These are phyloP conservation scores for Actinia tenebrosa DNA, from an alignment of 64 coral and sea anemone genomes.

Conservation along the genomic window DNA sequence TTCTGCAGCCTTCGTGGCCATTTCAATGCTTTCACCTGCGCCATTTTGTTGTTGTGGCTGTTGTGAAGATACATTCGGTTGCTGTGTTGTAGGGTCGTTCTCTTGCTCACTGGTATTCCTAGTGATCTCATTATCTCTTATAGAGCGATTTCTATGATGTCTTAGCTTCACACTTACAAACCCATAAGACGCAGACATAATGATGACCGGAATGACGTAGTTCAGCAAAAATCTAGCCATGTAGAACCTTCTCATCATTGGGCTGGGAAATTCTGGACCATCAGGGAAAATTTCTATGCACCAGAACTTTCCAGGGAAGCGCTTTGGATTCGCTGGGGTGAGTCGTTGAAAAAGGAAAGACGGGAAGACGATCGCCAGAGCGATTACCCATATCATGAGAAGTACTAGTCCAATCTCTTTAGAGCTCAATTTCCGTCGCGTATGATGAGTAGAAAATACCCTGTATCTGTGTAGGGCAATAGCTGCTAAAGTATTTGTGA, in stretches of 20 bases:
- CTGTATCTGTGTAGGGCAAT: slow-evolving; percentile 45
- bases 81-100: background rate
- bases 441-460: slow-evolving; percentile 10
- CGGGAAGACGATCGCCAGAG: slow-evolving; percentile 31
- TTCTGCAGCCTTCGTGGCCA: background rate
- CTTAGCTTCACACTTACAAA: slow-evolving; percentile 33
- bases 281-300: slow-evolving; percentile 6
- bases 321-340: background rate
- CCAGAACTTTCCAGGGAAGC: slow-evolving; percentile 33
- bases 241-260: slow-evolving; percentile 7
- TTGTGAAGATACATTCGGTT: background rate
- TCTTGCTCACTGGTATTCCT: slow-evolving; percentile 15
- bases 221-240: slow-evolving; percentile 39
- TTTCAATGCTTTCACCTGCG: background rate
- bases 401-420: slow-evolving; percentile 22
- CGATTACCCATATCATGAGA: slow-evolving; percentile 31
- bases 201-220: slow-evolving; percentile 35
- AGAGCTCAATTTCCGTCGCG: slow-evolving; percentile 17
- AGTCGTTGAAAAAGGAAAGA: slow-evolving; percentile 17
- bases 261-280: background rate
- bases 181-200: slow-evolving; percentile 43
- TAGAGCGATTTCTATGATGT: slow-evolving; percentile 29
- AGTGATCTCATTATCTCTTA: slow-evolving; percentile 2
- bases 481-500: slow-evolving; percentile 49
- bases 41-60: background rate